phyloP scores from a whole-genome alignment of 2,113 vertebrate species.

The Lepus timidus region DNA sequence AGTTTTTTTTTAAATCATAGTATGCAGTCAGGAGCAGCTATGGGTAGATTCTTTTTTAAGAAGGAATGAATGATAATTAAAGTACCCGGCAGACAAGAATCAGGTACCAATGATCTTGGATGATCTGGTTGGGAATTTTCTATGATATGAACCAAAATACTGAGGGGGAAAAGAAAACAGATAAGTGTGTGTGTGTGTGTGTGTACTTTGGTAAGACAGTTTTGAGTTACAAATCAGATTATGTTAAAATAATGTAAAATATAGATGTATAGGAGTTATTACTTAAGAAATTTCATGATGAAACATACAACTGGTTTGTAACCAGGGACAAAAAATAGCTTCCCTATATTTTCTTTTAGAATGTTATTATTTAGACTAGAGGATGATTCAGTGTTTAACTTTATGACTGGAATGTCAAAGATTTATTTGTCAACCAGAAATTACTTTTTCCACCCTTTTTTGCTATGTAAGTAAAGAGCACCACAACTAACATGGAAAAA shows the following conservation, averaged over 20 bases:
- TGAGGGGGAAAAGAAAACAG: background rate
- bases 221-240: slow-evolving; percentile 44
- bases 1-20: background rate
- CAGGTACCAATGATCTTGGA: background rate
- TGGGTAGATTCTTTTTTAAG: background rate
- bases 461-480: slow-evolving; percentile 1
- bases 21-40: background rate
- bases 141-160: slow-evolving; percentile 22
- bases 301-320: slow-evolving; percentile 60
- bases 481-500: slow-evolving; percentile 49
- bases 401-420: slow-evolving; percentile 53
- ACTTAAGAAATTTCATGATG: slow-evolving; percentile 59
- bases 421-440: slow-evolving; percentile 67
- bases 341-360: slow-evolving; percentile 28
- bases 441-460: background rate
- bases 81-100: background rate
- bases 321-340: slow-evolving; percentile 3
- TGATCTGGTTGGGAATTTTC: slow-evolving; percentile 6
- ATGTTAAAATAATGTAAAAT: slow-evolving; percentile 27
- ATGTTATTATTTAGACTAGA: slow-evolving; percentile 18
- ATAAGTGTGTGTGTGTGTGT: background rate
- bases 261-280: slow-evolving; percentile 27
- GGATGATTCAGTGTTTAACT: slow-evolving; percentile 56
- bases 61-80: slow-evolving; percentile 19
- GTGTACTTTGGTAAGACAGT: background rate